A percentile compares a stretch with the other conserved stretches of the same genome.
Conservation (phyloP, 2,888 invertebrate species). For the Philereme vetulata region DNA sequence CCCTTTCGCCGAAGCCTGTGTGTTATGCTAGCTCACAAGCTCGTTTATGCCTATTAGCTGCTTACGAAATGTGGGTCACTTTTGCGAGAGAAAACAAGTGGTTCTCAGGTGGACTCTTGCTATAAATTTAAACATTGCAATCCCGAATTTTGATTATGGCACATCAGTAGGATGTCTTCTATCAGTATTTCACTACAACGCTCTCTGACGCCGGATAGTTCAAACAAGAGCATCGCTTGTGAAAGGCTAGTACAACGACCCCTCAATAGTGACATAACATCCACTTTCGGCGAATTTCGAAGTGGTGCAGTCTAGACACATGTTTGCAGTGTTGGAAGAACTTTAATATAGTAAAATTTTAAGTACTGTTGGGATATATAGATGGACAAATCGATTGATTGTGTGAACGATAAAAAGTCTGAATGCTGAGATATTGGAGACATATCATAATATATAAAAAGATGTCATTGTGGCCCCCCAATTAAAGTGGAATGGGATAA, state of each 20-base stretch:
- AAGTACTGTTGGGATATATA: no score
- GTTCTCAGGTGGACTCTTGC: no score
- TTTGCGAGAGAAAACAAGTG: not conserved
- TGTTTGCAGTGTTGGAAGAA: constrained; percentile 8
- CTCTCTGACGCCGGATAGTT: constrained; percentile 26
- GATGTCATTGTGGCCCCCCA: no score
- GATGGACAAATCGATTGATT: no score
- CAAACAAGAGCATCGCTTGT: constrained; percentile 36
- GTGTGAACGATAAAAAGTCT: no score
- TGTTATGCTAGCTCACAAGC: no score
- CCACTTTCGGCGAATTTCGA: constrained; percentile 49
- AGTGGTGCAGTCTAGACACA: constrained; percentile 18
- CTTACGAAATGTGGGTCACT: not conserved
- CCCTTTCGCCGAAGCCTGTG: no score
- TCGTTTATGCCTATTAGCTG: no score
- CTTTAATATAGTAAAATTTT: not conserved
- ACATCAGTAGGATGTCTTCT: not conserved
- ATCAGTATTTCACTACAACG: not conserved
- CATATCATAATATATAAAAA: no score
- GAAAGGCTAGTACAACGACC: constrained; percentile 61
- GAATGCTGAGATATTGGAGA: no score
- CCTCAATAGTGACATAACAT: constrained; percentile 56
- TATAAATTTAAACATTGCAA: no score
- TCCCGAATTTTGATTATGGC: not conserved
- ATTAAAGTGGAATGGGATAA: no score